Percentiles rank a stretch among this genome's conserved stretches.
These are phyloP conservation scores for Augochlora pura DNA, from an alignment of 1,140 invertebrate species.

Conservation along the genomic window DNA sequence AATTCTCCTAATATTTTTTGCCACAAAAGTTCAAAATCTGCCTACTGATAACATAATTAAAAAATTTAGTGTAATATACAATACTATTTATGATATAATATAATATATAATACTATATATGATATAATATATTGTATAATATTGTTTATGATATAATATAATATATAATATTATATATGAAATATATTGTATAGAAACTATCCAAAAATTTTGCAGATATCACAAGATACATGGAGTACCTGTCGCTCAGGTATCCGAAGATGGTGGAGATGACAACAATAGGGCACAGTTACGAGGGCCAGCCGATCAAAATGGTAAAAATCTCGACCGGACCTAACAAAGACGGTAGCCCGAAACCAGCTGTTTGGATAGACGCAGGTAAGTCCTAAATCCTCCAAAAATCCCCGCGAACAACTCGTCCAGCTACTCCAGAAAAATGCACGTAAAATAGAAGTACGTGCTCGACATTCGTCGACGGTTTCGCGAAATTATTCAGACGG, in stretches of 20 bases:
- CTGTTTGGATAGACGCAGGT: conserved; percentile 84
- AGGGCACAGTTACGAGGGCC: conserved; percentile 88
- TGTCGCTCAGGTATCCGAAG: conserved; percentile 86
- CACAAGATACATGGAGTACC: conserved; percentile 87
- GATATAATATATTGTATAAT: no score
- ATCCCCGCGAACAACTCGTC: not conserved
- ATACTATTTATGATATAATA: no score
- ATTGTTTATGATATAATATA: no score
- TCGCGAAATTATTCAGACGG: not conserved
- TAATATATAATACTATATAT: no score
- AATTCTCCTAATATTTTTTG: no score
- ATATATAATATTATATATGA: no score
- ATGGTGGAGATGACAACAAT: conserved; percentile 86
- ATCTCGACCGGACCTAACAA: conserved; percentile 77
- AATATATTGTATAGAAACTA: no score
- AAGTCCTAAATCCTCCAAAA: conserved; percentile 21
- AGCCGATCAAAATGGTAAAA: conserved; percentile 86
- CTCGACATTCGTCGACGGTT: not conserved
- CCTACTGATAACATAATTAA: no score
- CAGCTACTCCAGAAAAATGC: not conserved
- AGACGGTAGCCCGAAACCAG: conserved; percentile 76
- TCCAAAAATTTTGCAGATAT: conserved; percentile 83
- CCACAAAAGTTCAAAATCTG: no score
- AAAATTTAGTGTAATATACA: no score
- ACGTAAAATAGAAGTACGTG: not conserved